These are phyloP conservation scores for Cnemophilus loriae DNA, from an alignment of 2,113 vertebrate species.

Conservation along the genomic window DNA sequence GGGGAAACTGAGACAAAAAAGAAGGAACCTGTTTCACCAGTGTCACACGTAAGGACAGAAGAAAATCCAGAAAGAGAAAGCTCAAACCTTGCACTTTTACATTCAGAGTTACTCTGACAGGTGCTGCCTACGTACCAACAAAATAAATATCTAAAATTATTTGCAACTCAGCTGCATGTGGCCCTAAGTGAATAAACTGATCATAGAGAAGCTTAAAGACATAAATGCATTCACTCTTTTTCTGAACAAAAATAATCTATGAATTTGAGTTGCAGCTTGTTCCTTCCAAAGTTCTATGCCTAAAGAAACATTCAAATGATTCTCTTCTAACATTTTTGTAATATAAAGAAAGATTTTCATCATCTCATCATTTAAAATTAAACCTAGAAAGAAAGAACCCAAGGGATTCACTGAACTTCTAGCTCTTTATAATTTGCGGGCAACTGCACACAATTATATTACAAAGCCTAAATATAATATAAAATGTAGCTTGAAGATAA, in stretches of 20 bases:
- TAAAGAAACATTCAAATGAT: not conserved
- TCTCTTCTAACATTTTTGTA: not conserved
- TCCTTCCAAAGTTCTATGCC: not conserved
- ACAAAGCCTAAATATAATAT: not conserved
- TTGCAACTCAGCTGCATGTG: not conserved
- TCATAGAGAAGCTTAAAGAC: not conserved
- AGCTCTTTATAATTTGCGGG: not conserved
- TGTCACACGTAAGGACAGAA: not conserved
- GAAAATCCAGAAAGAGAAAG: not conserved
- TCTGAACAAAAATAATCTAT: not conserved
- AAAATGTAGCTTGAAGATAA: not conserved
- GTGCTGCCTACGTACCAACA: not conserved
- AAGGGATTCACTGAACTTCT: not conserved
- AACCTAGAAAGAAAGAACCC: not conserved
- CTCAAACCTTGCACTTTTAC: not conserved
- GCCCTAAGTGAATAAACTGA: not conserved
- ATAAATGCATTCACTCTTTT: not conserved
- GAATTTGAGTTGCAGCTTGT: not conserved
- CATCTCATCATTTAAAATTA: not conserved
- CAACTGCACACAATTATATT: not conserved
- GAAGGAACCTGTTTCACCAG: not conserved
- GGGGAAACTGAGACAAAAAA: not conserved
- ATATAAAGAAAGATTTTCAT: not conserved
- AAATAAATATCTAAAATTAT: not conserved
- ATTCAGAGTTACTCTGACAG: not conserved